Evolutionary conservation across 1,140 invertebrate species (phyloP).

Genomic region (Microplitis mediator): DNA sequence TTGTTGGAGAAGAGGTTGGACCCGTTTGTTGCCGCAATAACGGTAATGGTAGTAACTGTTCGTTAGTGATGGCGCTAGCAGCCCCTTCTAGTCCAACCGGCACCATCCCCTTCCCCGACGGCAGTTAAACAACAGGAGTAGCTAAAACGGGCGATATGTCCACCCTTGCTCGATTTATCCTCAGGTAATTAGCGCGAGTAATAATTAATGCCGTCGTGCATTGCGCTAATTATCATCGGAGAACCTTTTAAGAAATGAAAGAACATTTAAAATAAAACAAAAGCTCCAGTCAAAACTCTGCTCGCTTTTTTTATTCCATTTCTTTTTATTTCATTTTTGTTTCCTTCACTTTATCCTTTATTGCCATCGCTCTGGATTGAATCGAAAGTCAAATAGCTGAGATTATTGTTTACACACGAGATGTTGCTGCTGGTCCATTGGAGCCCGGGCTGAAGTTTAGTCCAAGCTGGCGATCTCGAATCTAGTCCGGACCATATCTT

Average conservation of each 20-base stretch:
- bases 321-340: no score
- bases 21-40: constrained; percentile 60
- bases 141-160: constrained; percentile 11
- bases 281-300: constrained; percentile 10
- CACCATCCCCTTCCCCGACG: constrained; percentile 29
- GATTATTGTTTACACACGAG: background rate
- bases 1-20: constrained; percentile 48
- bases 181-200: constrained; percentile 61
- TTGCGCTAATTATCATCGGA: constrained; percentile 64
- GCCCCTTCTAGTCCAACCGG: background rate
- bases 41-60: constrained; percentile 52
- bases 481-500: background rate
- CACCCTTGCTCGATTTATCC: constrained; percentile 59
- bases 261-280: constrained; percentile 64
- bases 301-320: background rate
- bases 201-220: constrained; percentile 65
- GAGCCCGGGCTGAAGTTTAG: no score
- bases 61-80: background rate
- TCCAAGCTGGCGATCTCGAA: background rate
- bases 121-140: no score
- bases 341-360: background rate
- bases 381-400: no score
- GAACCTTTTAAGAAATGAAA: constrained; percentile 69
- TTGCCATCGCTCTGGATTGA: no score
- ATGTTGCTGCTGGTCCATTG: constrained; percentile 2